Evolutionary conservation across 2,888 invertebrate genomes (phyloP).

Genomic region (Cephus sareptanus): DNA sequence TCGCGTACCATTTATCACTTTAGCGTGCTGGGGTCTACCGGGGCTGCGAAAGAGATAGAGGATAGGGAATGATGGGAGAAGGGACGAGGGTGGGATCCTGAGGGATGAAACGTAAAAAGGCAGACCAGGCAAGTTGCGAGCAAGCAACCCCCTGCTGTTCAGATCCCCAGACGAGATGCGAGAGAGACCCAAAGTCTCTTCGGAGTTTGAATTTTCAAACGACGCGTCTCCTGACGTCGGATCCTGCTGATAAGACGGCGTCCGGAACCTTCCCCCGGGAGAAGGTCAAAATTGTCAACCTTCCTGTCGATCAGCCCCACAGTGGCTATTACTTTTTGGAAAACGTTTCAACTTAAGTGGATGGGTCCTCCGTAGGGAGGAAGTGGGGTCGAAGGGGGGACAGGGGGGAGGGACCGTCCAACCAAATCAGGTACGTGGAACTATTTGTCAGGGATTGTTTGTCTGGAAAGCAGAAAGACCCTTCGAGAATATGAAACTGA

Average conservation of each 20-base stretch:
- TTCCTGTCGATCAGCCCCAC: neutral
- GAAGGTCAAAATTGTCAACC: neutral
- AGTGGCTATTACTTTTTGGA: neutral
- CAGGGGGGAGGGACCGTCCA: neutral
- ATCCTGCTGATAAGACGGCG: neutral
- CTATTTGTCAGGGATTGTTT: slow-evolving; percentile 48
- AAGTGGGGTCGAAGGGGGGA: neutral
- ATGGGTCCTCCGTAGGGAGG: no score
- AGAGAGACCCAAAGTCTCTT: slow-evolving; percentile 27
- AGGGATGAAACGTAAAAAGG: slow-evolving; percentile 30
- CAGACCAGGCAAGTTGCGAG: slow-evolving; percentile 14
- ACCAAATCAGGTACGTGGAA: slow-evolving; percentile 10
- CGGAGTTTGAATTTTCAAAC: slow-evolving; percentile 12
- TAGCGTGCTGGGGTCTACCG: neutral
- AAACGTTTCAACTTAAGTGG: neutral
- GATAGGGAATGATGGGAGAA: neutral
- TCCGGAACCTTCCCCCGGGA: neutral
- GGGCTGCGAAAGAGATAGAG: neutral
- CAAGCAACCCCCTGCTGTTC: slow-evolving; percentile 34
- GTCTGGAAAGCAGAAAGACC: slow-evolving; percentile 19
- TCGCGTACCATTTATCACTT: slow-evolving; percentile 53
- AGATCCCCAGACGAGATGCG: slow-evolving; percentile 25
- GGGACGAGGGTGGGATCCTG: neutral
- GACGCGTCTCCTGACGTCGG: neutral
- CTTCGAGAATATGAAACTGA: slow-evolving; percentile 14